Evolutionary conservation across 2,797 vertebrate species (phyloP).

Genomic region (Ateles fusciceps): DNA sequence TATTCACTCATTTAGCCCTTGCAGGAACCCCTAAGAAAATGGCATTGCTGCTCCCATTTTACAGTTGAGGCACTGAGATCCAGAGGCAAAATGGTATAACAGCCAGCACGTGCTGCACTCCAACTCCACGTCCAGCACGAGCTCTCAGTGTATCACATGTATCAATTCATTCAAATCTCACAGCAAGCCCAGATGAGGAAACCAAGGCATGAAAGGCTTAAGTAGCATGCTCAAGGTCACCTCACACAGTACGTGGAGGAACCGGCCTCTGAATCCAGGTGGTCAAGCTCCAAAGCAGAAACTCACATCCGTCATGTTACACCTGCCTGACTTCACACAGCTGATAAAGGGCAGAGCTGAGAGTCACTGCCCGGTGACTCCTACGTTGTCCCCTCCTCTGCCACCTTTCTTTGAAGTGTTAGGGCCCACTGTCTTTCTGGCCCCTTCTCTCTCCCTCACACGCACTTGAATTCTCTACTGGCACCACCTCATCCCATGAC

Average conservation of each 20-base stretch:
- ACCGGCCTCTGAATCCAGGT: neutral
- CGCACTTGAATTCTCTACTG: neutral
- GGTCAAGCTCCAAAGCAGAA: neutral
- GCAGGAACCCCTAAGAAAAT: neutral
- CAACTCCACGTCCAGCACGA: neutral
- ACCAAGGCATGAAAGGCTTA: neutral
- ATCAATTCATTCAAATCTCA: neutral
- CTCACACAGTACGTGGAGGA: neutral
- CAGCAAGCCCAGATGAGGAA: neutral
- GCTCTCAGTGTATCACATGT: neutral
- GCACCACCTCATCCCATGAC: neutral
- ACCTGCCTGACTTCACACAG: neutral
- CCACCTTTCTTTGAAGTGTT: neutral
- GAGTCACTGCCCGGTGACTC: neutral
- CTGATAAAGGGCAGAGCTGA: neutral
- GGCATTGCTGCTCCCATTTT: neutral
- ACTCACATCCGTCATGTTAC: rapidly evolving
- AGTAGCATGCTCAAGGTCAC: rapidly evolving
- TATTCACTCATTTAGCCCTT: neutral
- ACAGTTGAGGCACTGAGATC: neutral
- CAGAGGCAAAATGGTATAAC: neutral
- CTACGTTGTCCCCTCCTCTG: neutral
- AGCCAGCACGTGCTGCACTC: neutral
- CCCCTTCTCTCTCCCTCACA: neutral
- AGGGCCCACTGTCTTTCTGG: neutral